These are phyloP conservation scores for Otolemur crassicaudatus DNA, from an alignment of 2,797 vertebrate species.

Conservation along the genomic window DNA sequence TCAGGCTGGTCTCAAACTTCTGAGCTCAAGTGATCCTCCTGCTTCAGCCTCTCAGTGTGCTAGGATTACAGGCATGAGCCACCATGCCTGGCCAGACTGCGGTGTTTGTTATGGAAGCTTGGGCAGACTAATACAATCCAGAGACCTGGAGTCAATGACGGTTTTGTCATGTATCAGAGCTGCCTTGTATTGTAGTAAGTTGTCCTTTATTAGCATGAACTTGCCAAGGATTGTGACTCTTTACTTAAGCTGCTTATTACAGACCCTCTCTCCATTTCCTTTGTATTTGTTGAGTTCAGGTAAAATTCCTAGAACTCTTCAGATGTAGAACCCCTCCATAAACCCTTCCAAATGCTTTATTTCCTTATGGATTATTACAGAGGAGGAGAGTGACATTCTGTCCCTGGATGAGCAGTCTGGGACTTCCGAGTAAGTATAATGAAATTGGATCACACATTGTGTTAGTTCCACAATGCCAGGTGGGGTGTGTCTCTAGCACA, in stretches of 20 bases:
- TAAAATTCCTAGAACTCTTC: not conserved
- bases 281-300: not conserved
- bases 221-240: not conserved
- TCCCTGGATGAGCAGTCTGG: no score
- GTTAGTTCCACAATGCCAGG: not conserved
- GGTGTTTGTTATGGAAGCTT: not conserved
- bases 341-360: not conserved
- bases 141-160: not conserved
- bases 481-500: not conserved
- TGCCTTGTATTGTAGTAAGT: not conserved
- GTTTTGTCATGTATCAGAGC: not conserved
- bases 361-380: not conserved
- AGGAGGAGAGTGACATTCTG: not conserved
- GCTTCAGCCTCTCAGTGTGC: no score
- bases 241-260: accelerated
- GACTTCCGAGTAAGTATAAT: not conserved
- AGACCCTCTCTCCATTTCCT: not conserved
- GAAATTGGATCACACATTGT: not conserved
- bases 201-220: not conserved
- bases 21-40: no score
- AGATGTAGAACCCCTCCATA: not conserved
- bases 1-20: no score
- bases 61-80: no score
- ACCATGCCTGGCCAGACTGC: no score
- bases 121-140: not conserved